Evolutionary conservation across 1,140 invertebrate species (phyloP).

Genomic region (Thaumatotibia leucotreta): DNA sequence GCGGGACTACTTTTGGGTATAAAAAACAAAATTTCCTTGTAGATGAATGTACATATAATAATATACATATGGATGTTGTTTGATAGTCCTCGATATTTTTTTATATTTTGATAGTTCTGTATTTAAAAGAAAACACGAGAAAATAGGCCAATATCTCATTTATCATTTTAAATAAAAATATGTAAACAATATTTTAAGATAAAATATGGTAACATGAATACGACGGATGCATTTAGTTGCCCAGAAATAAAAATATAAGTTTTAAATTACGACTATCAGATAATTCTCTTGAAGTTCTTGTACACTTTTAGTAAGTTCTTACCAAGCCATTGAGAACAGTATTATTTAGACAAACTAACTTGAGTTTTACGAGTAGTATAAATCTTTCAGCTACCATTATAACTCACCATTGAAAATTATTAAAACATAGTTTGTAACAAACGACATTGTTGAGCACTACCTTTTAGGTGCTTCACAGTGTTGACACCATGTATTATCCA

Average conservation of each 20-base stretch:
- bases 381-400: slow-evolving; percentile 61
- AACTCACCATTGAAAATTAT: slow-evolving; percentile 46
- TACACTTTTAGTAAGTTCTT: slow-evolving; percentile 62
- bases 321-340: slow-evolving; percentile 76
- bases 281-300: slow-evolving; percentile 40
- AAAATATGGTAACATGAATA: slow-evolving; percentile 38
- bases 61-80: slow-evolving; percentile 74
- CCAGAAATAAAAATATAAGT: slow-evolving; percentile 44
- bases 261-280: slow-evolving; percentile 50
- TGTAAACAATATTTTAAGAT: slow-evolving; percentile 65
- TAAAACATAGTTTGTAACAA: slow-evolving; percentile 57
- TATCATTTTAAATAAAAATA: slow-evolving; percentile 64
- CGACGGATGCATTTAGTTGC: slow-evolving; percentile 71
- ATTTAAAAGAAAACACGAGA: slow-evolving; percentile 66
- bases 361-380: slow-evolving; percentile 64
- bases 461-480: slow-evolving; percentile 34
- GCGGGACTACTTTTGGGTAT: slow-evolving; percentile 70
- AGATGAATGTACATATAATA: slow-evolving; percentile 70
- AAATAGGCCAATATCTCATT: slow-evolving; percentile 73
- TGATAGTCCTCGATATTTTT: slow-evolving; percentile 77
- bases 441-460: slow-evolving; percentile 37
- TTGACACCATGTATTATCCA: slow-evolving; percentile 53
- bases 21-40: slow-evolving; percentile 69
- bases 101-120: slow-evolving; percentile 79
- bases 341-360: slow-evolving; percentile 74